These are phyloP conservation scores for Julus scanicus DNA, from an alignment of 2,888 invertebrate genomes.

Conservation along the genomic window DNA sequence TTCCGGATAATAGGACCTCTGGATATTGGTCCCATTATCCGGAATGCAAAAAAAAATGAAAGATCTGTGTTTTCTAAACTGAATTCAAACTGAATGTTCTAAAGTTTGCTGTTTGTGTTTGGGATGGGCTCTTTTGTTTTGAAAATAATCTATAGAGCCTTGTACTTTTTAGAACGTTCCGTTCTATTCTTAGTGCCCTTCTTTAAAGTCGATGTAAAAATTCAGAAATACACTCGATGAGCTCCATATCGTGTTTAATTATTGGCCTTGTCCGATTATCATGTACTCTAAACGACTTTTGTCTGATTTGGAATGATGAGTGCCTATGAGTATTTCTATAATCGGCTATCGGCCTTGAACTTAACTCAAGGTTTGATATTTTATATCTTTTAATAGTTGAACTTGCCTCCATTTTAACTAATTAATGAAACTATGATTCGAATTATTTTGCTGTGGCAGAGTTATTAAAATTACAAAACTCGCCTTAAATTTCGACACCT, in stretches of 20 bases:
- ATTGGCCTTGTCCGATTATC: conserved; percentile 10
- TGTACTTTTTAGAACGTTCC: neutral
- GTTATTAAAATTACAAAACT: no score
- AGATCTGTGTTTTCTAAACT: no score
- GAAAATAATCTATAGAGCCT: no score
- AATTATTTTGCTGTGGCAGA: neutral
- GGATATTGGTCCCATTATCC: no score
- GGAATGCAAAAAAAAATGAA: no score
- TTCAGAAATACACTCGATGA: neutral
- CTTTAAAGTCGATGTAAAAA: neutral
- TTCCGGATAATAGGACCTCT: no score
- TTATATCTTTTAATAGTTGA: neutral
- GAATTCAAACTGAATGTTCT: no score
- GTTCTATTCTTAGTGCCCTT: neutral
- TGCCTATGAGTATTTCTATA: neutral
- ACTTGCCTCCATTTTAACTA: neutral
- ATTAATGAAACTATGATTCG: neutral
- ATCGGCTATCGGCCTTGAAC: conserved; percentile 10
- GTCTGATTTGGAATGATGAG: conserved; percentile 19
- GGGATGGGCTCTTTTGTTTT: no score
- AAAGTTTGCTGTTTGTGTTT: no score
- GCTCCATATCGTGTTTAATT: neutral
- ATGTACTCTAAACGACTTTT: conserved; percentile 11
- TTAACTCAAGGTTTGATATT: neutral
- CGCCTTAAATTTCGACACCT: no score